Evolutionary conservation across 2,888 invertebrate species (phyloP).

Genomic region (Galeopsomyia nigrocyanea): DNA sequence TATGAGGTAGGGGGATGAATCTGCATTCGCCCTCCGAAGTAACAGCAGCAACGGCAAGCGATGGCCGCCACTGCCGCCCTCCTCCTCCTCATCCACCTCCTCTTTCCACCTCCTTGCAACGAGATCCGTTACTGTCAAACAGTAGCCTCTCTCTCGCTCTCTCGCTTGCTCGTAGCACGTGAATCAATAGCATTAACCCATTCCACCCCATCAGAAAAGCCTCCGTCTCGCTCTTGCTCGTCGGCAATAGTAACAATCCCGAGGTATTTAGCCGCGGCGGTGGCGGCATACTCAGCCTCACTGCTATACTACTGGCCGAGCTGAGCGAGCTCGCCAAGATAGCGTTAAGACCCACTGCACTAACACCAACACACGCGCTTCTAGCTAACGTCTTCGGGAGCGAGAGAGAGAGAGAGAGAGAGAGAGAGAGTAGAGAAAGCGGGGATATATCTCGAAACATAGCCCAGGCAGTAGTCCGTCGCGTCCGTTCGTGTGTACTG

Average conservation of each 20-base stretch:
- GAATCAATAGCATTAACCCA: conserved; percentile 70
- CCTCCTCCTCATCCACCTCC: neutral
- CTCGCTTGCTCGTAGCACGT: conserved; percentile 56
- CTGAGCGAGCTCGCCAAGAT: conserved; percentile 64
- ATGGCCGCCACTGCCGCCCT: conserved; percentile 34
- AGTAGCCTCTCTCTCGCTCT: conserved; percentile 55
- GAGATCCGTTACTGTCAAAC: conserved; percentile 68
- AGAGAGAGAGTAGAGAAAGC: no score
- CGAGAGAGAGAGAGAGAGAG: no score
- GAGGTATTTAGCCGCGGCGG: conserved; percentile 68
- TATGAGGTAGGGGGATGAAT: conserved; percentile 35
- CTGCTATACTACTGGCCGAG: no score
- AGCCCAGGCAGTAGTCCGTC: neutral
- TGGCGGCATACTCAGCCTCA: conserved; percentile 52
- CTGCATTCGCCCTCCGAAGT: conserved; percentile 38
- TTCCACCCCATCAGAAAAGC: conserved; percentile 65
- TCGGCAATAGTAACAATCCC: conserved; percentile 69
- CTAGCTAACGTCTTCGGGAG: no score
- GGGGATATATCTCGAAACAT: no score
- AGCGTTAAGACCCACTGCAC: conserved; percentile 67
- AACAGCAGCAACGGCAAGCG: conserved; percentile 4
- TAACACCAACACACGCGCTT: conserved; percentile 25
- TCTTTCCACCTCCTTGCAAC: neutral
- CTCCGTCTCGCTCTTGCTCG: conserved; percentile 38
- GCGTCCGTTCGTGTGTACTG: conserved; percentile 47